Base-by-base conservation (phyloP, 2,888 invertebrate genomes). In the Pammene fasciana region DNA sequence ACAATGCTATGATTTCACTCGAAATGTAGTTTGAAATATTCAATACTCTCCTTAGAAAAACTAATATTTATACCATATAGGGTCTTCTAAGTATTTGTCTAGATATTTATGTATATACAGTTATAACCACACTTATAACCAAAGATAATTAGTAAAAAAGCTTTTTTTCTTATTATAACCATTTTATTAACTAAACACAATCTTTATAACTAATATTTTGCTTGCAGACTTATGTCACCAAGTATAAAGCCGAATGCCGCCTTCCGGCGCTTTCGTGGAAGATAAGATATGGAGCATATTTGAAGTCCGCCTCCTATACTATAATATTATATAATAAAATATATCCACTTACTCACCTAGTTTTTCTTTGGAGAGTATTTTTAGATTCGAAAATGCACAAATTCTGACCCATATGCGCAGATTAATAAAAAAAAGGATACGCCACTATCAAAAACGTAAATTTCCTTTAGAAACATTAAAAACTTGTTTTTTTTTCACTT, bases 301-400 rank as follows among this genome's bases (percentile, higher is more conserved):
- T 7, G 16, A 26, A 54, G 45, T 59, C 59, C 59, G 52, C 45
- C 61, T 54, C 57, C 52, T 43, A 36, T 38, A 62, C 34, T 34
- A 46, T 13, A 55, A 36, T 26, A 62, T 56, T 67, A 13, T 41
- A 50, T 41, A 62, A 55, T 54, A 46, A 62, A 48, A 48, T 26
- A 55, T 46, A 34, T 41, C 36, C 43, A 14, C 26, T 14, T 18
- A 43, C 8, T 7, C 18, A 14, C 41, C 26, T 46, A 67, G 61
- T 67, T 55, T 67, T 67, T 61, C 61, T 55, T 62, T 46, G 14
- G 67, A 67, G 67, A n/a, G 48, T 62, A 48, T 46, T 13, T n/a
- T 54, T 46, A 38, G 36, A 16, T 26, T 61, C 54, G 36, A 50
- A 48, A 45, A 41, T 45, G 55, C 56, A 54, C n/a, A 46, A 56